A percentile compares a stretch with the other conserved stretches of the same genome.
Evolutionary conservation across 2,113 vertebrate genomes (phyloP).

Genomic region (Scopus umbretta): DNA sequence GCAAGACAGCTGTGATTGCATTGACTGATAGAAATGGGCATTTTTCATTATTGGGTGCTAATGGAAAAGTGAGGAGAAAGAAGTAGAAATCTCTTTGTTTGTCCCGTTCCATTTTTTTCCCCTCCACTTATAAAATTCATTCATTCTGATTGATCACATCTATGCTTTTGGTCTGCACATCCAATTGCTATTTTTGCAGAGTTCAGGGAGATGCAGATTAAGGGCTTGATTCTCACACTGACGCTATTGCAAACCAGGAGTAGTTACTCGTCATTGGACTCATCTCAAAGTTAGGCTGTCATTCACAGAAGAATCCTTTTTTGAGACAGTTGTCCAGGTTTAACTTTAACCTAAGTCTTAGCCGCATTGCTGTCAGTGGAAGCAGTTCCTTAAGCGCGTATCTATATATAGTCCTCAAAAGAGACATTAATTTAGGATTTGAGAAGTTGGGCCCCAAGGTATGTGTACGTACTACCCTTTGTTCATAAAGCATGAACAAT

Average conservation of each 20-base stretch:
- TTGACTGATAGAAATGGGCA: background rate
- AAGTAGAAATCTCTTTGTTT: background rate
- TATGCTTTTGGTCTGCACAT: background rate
- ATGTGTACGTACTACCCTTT: background rate
- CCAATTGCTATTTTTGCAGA: background rate
- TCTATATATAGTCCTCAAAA: background rate
- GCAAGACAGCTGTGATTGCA: background rate
- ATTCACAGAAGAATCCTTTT: background rate
- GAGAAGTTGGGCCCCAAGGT: background rate
- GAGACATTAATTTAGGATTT: background rate
- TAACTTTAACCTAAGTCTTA: background rate
- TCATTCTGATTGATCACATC: background rate
- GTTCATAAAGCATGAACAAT: background rate
- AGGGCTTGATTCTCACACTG: background rate
- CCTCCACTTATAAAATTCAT: background rate
- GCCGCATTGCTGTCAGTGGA: background rate
- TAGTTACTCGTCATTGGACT: background rate
- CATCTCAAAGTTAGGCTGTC: background rate
- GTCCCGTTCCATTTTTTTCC: background rate
- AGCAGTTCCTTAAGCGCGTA: background rate
- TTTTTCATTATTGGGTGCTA: background rate
- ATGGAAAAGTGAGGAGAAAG: background rate
- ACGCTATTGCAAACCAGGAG: background rate
- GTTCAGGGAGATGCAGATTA: background rate
- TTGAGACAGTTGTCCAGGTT: background rate